Conservation (phyloP, 2,797 vertebrate genomes). For the Sphenopsis melanotis region DNA sequence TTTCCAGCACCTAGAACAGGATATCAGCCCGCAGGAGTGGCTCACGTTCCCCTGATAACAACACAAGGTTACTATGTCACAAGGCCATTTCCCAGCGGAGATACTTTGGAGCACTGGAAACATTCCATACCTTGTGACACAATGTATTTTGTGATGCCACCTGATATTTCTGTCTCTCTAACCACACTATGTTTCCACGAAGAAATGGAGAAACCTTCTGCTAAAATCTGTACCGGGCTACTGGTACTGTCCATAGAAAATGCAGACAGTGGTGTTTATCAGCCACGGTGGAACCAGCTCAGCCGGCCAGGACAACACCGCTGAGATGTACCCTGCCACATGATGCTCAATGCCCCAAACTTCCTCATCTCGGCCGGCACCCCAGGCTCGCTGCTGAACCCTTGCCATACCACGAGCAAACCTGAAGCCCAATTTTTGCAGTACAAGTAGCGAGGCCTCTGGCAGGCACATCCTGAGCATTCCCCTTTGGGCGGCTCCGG, state of each 20-base stretch:
- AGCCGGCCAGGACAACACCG: accelerated
- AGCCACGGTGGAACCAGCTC: background rate
- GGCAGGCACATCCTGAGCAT: accelerated
- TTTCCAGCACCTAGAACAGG: background rate
- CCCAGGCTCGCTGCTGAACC: background rate
- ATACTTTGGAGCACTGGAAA: background rate
- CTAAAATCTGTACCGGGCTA: accelerated
- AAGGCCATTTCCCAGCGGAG: background rate
- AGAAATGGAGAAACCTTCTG: background rate
- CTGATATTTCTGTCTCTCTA: background rate
- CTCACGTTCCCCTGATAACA: background rate
- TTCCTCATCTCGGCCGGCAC: background rate
- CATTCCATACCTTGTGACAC: background rate
- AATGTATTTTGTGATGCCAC: background rate
- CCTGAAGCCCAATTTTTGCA: background rate
- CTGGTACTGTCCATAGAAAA: accelerated
- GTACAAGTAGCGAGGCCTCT: background rate
- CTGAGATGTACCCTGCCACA: background rate
- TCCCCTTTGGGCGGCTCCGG: too few species aligned
- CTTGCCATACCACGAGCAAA: background rate
- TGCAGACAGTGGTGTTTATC: background rate
- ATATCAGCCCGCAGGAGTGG: accelerated
- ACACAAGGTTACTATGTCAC: background rate
- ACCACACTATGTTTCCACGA: background rate
- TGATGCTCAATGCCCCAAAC: accelerated